Evolutionary conservation across 2,113 vertebrate species (phyloP).

Genomic region (Oncorhynchus nerka): DNA sequence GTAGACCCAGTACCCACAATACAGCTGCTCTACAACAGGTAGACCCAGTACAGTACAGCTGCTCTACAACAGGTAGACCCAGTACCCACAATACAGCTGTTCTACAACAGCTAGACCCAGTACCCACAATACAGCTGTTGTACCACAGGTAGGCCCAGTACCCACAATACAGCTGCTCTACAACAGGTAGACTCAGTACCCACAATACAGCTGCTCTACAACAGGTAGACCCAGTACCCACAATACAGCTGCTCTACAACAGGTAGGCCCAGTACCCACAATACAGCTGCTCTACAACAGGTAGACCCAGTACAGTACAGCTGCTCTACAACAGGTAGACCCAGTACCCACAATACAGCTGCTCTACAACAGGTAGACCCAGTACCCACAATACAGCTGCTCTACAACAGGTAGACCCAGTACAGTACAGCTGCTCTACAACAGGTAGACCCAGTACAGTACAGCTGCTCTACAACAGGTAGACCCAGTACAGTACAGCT

Average conservation of each 20-base stretch:
- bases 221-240: conserved; percentile 93
- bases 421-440: conserved; percentile 86
- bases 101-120: too few species aligned
- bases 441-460: conserved; percentile 66
- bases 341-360: too few species aligned
- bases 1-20: conserved; percentile 72
- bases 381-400: too few species aligned
- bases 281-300: too few species aligned
- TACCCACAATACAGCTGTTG: too few species aligned
- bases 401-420: conserved; percentile 53
- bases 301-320: too few species aligned
- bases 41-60: conserved; percentile 93
- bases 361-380: too few species aligned
- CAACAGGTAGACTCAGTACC: conserved; percentile 78
- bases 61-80: too few species aligned
- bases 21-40: conserved; percentile 98
- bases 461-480: conserved; percentile 98
- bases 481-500: conserved; percentile 81
- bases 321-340: too few species aligned
- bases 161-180: conserved; percentile 96
- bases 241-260: conserved; percentile 83
- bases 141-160: conserved; percentile 71
- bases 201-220: conserved; percentile 85
- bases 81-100: too few species aligned
- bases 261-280: too few species aligned